These are phyloP conservation scores for Callithrix jacchus DNA, from an alignment of 2,113 vertebrate species.

Conservation along the genomic window DNA sequence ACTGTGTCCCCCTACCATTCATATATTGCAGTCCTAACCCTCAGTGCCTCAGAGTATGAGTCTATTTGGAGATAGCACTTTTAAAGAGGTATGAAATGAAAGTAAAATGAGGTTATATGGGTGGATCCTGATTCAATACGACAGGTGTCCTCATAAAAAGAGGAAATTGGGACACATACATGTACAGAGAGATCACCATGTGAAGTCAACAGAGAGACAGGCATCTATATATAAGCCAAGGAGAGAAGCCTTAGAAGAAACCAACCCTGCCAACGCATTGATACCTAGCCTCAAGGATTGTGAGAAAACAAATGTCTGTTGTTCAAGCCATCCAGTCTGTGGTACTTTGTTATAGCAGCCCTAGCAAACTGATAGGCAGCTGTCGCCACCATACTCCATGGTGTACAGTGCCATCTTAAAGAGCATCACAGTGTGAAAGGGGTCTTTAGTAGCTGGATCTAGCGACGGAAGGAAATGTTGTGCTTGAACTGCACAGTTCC, in stretches of 20 bases:
- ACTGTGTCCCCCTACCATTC: background rate
- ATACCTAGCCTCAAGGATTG: background rate
- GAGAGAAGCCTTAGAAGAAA: background rate
- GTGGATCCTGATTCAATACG: background rate
- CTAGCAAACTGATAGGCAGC: too few relatives aligned
- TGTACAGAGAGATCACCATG: background rate
- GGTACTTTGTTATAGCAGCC: background rate
- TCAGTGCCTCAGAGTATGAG: background rate
- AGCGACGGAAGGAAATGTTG: background rate
- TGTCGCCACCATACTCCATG: accelerated
- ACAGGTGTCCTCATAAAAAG: background rate
- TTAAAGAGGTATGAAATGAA: background rate
- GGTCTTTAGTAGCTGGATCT: background rate
- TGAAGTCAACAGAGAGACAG: background rate
- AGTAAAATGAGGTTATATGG: background rate
- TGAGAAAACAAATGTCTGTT: background rate
- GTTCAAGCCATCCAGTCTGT: background rate
- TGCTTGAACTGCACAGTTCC: background rate
- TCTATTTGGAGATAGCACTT: background rate
- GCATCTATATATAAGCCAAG: background rate
- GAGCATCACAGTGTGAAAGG: constrained; percentile 64
- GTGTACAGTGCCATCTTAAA: constrained; percentile 82
- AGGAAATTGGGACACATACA: background rate
- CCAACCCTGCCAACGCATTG: background rate
- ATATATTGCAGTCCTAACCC: background rate